Conservation (phyloP, 2,113 vertebrate genomes). For the Python bivittatus region DNA sequence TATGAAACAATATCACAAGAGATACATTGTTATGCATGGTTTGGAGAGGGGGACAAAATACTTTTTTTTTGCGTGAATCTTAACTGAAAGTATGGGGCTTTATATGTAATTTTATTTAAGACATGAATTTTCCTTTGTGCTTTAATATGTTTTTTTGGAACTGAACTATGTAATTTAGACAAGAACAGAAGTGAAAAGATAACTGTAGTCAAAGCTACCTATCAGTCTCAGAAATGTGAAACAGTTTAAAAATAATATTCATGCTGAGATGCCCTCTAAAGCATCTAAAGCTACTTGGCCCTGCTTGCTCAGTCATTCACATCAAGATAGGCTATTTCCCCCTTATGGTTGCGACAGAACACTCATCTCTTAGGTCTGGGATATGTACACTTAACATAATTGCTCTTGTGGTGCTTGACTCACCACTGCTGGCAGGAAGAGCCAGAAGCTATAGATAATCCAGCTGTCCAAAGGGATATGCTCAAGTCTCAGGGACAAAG, state of each 20-base stretch:
- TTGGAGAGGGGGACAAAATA: background rate
- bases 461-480: background rate
- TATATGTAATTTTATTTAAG: background rate
- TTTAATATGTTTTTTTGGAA: background rate
- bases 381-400: background rate
- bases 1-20: background rate
- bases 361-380: background rate
- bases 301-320: background rate
- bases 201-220: background rate
- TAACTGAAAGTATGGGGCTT: background rate
- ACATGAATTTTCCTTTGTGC: background rate
- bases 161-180: background rate
- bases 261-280: background rate
- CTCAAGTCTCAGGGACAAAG: background rate
- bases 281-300: background rate
- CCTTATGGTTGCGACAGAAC: background rate
- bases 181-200: background rate
- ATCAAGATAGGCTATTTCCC: background rate
- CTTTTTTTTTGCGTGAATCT: background rate
- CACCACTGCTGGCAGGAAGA: background rate
- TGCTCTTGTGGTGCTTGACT: background rate
- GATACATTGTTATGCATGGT: background rate
- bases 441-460: too few species aligned
- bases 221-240: background rate
- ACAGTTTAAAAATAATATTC: background rate